Conservation (phyloP, 2,888 invertebrate genomes). For the Glyphotaelius pellucidus region DNA sequence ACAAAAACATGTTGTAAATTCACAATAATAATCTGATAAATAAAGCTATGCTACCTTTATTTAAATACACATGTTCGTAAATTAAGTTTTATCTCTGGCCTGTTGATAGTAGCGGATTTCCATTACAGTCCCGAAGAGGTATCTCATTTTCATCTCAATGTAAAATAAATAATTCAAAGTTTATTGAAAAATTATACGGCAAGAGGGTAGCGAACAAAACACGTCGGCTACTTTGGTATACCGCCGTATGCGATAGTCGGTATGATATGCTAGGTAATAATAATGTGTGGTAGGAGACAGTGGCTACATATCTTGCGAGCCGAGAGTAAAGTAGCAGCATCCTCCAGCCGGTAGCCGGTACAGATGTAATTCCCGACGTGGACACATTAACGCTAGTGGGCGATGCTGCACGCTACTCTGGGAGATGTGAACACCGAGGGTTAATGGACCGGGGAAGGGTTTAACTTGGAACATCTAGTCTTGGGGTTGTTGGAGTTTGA, state of each 20-base stretch:
- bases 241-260: not conserved
- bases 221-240: not conserved
- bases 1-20: not conserved
- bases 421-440: not conserved
- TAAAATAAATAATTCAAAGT: not conserved
- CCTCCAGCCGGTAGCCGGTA: conserved; percentile 17
- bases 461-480: not conserved
- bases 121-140: not conserved
- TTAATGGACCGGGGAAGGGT: conserved; percentile 20
- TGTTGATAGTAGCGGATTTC: not conserved
- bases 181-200: conserved; percentile 16
- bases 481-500: not conserved
- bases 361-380: conserved; percentile 32
- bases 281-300: not conserved
- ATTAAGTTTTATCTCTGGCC: not conserved
- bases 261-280: not conserved
- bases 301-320: not conserved
- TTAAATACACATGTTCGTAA: not conserved
- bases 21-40: not conserved
- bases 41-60: not conserved
- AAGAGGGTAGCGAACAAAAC: not conserved
- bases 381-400: conserved; percentile 45
- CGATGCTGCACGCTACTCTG: not conserved
- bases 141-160: not conserved
- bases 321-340: not conserved